Percentiles rank a stretch among this genome's conserved stretches.
phyloP scores from a whole-genome alignment of 2,888 invertebrate species.

The Nomada fabriciana region DNA sequence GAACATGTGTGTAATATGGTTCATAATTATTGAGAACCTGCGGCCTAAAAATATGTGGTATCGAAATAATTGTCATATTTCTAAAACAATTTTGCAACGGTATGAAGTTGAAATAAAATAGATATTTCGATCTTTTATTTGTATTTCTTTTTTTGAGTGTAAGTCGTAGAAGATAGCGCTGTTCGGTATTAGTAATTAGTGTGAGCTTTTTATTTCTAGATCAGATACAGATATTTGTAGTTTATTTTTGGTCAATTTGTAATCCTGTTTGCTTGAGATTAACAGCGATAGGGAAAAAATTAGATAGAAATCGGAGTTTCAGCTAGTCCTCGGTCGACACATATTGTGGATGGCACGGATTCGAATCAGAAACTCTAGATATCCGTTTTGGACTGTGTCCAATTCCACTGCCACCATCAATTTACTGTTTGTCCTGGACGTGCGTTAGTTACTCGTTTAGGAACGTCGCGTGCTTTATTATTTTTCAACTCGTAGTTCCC shows the following conservation, averaged over 20 bases:
- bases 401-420: conserved; percentile 62
- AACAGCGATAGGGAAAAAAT: neutral
- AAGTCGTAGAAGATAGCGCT: no score
- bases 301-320: conserved; percentile 7
- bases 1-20: no score
- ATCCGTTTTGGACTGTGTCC: conserved; percentile 65
- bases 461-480: conserved; percentile 55
- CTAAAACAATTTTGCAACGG: no score
- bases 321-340: conserved; percentile 3
- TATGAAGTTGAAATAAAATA: no score
- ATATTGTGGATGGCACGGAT: conserved; percentile 49
- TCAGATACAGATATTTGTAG: neutral
- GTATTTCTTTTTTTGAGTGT: no score
- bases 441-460: conserved; percentile 58
- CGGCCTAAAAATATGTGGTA: no score
- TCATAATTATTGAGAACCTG: no score
- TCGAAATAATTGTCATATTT: no score
- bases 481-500: conserved; percentile 19
- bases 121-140: no score
- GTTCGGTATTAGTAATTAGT: no score
- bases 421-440: conserved; percentile 57
- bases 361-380: conserved; percentile 61
- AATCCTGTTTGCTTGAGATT: neutral
- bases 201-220: neutral
- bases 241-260: neutral